phyloP scores from a whole-genome alignment of 2,888 invertebrate genomes.

The Hedychridium roseum region DNA sequence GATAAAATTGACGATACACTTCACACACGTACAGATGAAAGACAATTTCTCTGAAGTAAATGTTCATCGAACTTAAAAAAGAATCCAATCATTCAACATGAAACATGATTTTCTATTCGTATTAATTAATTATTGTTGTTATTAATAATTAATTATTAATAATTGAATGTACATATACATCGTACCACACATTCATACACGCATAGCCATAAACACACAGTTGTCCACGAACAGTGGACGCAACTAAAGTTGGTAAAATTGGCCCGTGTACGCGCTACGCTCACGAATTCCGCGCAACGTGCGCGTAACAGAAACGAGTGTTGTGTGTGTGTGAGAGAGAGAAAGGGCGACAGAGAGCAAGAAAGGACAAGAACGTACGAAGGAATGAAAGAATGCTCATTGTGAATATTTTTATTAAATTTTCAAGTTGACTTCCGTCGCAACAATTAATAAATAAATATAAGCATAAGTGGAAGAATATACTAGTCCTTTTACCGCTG shows the following conservation, averaged over 20 bases:
- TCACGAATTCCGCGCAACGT: slow-evolving; percentile 26
- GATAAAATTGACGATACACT: slow-evolving; percentile 2
- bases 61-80: slow-evolving; percentile 45
- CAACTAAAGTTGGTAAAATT: slow-evolving; percentile 32
- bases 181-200: slow-evolving; percentile 53
- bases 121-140: slow-evolving; percentile 63
- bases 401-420: slow-evolving; percentile 65
- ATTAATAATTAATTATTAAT: slow-evolving; percentile 63
- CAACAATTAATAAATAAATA: slow-evolving; percentile 64
- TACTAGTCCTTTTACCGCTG: slow-evolving; percentile 23
- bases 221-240: slow-evolving; percentile 30
- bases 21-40: slow-evolving; percentile 28
- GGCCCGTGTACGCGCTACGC: slow-evolving; percentile 36
- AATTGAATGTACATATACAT: slow-evolving; percentile 63
- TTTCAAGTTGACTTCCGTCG: slow-evolving; percentile 64
- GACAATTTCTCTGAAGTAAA: slow-evolving; percentile 40
- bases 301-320: slow-evolving; percentile 40
- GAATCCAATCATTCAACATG: slow-evolving; percentile 57
- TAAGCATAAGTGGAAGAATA: slow-evolving; percentile 57
- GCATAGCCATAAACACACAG: slow-evolving; percentile 22
- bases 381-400: slow-evolving; percentile 60
- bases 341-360: slow-evolving; percentile 17
- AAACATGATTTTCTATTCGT: slow-evolving; percentile 62
- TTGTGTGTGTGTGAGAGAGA: slow-evolving; percentile 9
- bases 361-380: slow-evolving; percentile 21